phyloP scores from a whole-genome alignment of 2,113 vertebrate genomes.

The Rutilus rutilus region DNA sequence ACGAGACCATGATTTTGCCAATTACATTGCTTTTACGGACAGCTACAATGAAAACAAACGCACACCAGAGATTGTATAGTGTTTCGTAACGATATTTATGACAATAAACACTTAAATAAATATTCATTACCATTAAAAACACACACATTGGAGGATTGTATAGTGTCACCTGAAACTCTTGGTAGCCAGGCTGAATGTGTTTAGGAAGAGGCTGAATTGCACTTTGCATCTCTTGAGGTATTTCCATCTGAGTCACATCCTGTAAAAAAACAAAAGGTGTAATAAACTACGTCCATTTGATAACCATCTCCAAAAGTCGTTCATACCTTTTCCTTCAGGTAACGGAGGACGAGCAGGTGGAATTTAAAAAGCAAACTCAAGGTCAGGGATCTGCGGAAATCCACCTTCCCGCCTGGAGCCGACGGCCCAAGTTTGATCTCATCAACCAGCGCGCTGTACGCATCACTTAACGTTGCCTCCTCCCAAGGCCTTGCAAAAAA shows the following conservation, averaged over 20 bases:
- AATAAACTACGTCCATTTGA: neutral
- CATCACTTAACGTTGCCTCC: constrained; percentile 78
- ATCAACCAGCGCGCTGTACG: constrained; percentile 80
- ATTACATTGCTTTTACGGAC: neutral
- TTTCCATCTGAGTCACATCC: constrained; percentile 58
- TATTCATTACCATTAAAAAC: too few species aligned
- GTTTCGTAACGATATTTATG: too few species aligned
- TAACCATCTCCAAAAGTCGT: neutral
- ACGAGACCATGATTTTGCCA: neutral
- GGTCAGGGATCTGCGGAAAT: constrained; percentile 83
- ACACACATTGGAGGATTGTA: neutral
- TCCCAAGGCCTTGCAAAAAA: constrained; percentile 77
- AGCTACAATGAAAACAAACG: neutral
- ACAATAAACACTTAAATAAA: too few species aligned
- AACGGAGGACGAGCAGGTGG: constrained; percentile 81
- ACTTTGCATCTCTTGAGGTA: constrained; percentile 65
- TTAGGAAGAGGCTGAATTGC: constrained; percentile 74
- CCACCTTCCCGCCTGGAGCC: constrained; percentile 75
- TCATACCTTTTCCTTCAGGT: constrained; percentile 70
- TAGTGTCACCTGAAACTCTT: constrained; percentile 81
- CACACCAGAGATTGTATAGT: too few species aligned
- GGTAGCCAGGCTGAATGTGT: constrained; percentile 74
- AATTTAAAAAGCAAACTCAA: constrained; percentile 91
- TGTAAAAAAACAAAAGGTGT: constrained; percentile 29
- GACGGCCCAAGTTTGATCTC: constrained; percentile 77